Evolutionary conservation across 1,140 invertebrate species (phyloP).

Genomic region (Harlomillsia oculata): DNA sequence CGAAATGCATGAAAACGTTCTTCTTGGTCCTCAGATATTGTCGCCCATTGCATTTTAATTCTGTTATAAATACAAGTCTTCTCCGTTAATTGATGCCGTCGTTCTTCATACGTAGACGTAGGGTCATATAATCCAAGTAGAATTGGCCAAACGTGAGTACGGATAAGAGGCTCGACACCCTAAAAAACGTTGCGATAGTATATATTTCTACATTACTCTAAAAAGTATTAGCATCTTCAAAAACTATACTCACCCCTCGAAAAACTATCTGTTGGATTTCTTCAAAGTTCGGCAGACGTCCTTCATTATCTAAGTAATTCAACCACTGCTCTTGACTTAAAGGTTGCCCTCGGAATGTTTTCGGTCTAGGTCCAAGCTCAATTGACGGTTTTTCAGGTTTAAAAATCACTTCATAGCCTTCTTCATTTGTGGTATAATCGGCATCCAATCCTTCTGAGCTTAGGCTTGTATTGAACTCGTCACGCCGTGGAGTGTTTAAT

Average conservation of each 20-base stretch:
- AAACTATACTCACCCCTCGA: constrained; percentile 59
- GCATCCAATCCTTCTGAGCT: constrained; percentile 17
- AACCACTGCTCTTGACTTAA: constrained; percentile 59
- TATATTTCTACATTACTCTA: too few relatives aligned
- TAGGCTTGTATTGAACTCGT: background rate
- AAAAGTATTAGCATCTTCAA: constrained; percentile 16
- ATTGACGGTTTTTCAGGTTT: constrained; percentile 37
- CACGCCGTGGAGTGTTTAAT: too few relatives aligned
- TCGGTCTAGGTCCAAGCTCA: constrained; percentile 41
- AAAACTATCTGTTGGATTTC: constrained; percentile 72
- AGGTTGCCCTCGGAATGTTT: constrained; percentile 51
- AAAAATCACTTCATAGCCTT: constrained; percentile 57
- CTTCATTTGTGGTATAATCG: constrained; percentile 33
- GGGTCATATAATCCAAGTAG: constrained; percentile 78
- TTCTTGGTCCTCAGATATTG: constrained; percentile 78
- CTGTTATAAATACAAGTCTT: constrained; percentile 80
- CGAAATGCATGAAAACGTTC: constrained; percentile 75
- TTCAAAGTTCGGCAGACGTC: constrained; percentile 58
- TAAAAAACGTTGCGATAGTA: too few relatives aligned
- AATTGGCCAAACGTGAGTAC: constrained; percentile 89
- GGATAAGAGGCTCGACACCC: constrained; percentile 59
- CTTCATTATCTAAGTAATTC: constrained; percentile 62
- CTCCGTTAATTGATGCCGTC: constrained; percentile 55
- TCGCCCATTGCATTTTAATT: constrained; percentile 96
- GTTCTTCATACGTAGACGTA: constrained; percentile 63